These are phyloP conservation scores for Coleophora deauratella DNA, from an alignment of 2,888 invertebrate genomes.

Conservation along the genomic window DNA sequence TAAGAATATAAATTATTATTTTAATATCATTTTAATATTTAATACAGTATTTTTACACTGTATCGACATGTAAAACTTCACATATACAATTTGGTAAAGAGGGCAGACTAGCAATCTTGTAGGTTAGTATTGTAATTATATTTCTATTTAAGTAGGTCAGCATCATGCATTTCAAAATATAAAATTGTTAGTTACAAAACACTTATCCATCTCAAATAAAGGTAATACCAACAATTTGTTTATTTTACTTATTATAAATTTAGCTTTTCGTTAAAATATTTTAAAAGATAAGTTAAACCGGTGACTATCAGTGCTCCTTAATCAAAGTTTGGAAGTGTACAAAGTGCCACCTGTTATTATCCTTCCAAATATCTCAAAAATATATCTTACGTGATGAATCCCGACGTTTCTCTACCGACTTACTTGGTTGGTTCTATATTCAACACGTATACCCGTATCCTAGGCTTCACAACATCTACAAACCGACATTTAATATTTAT, in stretches of 20 bases:
- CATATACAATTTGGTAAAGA: too few species aligned
- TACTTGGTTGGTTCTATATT: constrained; percentile 28
- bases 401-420: constrained; percentile 3
- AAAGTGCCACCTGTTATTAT: constrained; percentile 10
- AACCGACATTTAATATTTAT: not conserved
- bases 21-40: too few species aligned
- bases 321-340: constrained; percentile 13
- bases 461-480: constrained; percentile 45
- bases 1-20: too few species aligned
- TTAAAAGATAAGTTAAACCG: too few species aligned
- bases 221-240: too few species aligned
- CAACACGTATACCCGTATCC: constrained; percentile 41
- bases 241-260: too few species aligned
- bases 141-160: not conserved
- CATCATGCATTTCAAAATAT: constrained; percentile 8
- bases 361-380: constrained; percentile 2
- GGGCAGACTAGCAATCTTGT: too few species aligned
- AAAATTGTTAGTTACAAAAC: constrained; percentile 14
- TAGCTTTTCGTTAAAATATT: too few species aligned
- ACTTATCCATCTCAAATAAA: not conserved
- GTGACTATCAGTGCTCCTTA: too few species aligned
- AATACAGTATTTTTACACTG: too few species aligned
- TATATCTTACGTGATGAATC: constrained; percentile 14
- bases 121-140: too few species aligned
- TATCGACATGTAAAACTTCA: too few species aligned